phyloP scores from a whole-genome alignment of 2,113 vertebrate genomes.

The Sphyrna mokarran region DNA sequence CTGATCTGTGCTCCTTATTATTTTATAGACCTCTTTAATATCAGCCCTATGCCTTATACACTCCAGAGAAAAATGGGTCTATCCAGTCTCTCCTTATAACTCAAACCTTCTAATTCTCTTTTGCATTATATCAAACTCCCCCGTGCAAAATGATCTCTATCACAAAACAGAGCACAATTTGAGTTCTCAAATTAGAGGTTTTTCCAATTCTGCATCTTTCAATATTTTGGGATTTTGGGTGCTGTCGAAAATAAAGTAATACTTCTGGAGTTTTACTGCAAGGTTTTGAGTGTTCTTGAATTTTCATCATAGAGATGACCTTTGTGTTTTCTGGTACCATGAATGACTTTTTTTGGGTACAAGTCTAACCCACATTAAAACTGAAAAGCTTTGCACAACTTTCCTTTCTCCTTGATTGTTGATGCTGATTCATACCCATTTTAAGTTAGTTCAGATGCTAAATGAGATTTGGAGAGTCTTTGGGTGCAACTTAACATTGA shows the following conservation, averaged over 20 bases:
- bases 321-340: background rate
- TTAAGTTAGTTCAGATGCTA: background rate
- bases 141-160: background rate
- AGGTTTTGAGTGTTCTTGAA: background rate
- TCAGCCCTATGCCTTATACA: too few species aligned
- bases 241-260: background rate
- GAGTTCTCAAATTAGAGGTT: background rate
- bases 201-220: background rate
- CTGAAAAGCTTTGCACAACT: background rate
- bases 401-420: background rate
- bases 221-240: background rate
- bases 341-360: background rate
- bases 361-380: background rate
- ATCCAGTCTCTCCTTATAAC: too few species aligned
- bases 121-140: background rate
- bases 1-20: too few species aligned
- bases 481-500: background rate
- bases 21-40: too few species aligned
- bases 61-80: too few species aligned
- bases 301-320: background rate
- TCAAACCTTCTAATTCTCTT: background rate
- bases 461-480: background rate
- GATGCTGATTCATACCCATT: background rate
- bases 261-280: background rate
- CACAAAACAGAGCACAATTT: background rate